Conservation (phyloP, 1,140 invertebrate genomes). For the Tachypleus tridentatus region DNA sequence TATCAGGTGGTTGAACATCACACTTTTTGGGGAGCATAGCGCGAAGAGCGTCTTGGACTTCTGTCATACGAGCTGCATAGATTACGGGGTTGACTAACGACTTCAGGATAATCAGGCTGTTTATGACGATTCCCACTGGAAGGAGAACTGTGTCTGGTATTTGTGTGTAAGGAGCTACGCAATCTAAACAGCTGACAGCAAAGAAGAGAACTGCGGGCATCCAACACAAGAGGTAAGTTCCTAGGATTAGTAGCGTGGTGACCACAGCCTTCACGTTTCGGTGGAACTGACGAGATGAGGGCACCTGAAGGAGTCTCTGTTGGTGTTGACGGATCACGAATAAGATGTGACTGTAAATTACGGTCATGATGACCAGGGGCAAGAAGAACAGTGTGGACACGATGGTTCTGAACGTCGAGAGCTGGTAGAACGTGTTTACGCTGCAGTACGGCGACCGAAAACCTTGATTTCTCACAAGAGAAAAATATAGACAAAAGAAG, state of each 20-base stretch:
- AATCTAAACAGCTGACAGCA: conserved; percentile 41
- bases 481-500: conserved; percentile 41
- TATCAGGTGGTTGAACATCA: neutral
- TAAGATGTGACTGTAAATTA: conserved; percentile 48
- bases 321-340: conserved; percentile 43
- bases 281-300: conserved; percentile 8
- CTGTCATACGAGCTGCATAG: conserved; percentile 51
- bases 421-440: conserved; percentile 15
- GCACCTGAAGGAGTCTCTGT: conserved; percentile 27
- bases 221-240: conserved; percentile 50
- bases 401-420: conserved; percentile 35
- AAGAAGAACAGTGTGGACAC: conserved; percentile 33
- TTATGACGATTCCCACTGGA: conserved; percentile 19
- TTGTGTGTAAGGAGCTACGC: conserved; percentile 24
- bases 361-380: conserved; percentile 42
- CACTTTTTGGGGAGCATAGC: conserved; percentile 14
- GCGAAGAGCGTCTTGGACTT: conserved; percentile 35
- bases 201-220: conserved; percentile 45
- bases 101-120: conserved; percentile 47
- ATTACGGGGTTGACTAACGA: conserved; percentile 52
- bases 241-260: conserved; percentile 52
- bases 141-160: conserved; percentile 12
- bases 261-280: conserved; percentile 47
- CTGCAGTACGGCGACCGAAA: conserved; percentile 29
- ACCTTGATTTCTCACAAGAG: conserved; percentile 35